These are phyloP conservation scores for Halictus rubicundus DNA, from an alignment of 1,140 invertebrate species.

Conservation along the genomic window DNA sequence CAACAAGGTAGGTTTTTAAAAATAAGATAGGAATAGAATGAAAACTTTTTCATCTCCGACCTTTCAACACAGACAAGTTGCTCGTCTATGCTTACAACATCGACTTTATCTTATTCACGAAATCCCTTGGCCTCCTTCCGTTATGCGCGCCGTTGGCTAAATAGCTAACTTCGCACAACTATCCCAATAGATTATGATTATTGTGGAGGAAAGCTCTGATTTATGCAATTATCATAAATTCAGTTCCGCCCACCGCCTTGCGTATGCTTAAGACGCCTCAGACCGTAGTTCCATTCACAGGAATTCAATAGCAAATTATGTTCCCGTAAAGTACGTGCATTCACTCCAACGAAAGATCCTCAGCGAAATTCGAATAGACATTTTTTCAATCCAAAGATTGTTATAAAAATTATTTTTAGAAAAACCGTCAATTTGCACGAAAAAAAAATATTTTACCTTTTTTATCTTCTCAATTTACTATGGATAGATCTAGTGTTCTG, in stretches of 20 bases:
- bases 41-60: constrained; percentile 54
- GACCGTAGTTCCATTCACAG: constrained; percentile 72
- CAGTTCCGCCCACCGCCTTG: constrained; percentile 73
- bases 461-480: too few relatives aligned
- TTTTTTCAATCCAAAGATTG: background rate
- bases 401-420: background rate
- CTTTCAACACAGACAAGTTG: constrained; percentile 61
- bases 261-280: constrained; percentile 76
- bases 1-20: too few relatives aligned
- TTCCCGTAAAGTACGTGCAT: constrained; percentile 62
- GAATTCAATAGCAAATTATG: constrained; percentile 79
- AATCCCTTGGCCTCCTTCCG: constrained; percentile 64
- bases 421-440: too few relatives aligned
- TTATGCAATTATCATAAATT: constrained; percentile 81
- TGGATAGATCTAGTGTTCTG: too few relatives aligned
- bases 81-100: constrained; percentile 40
- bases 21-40: constrained; percentile 11
- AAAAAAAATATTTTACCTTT: too few relatives aligned
- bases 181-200: constrained; percentile 81
- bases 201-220: constrained; percentile 80
- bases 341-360: constrained; percentile 42
- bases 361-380: constrained; percentile 19
- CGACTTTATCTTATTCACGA: constrained; percentile 76
- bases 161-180: constrained; percentile 80
- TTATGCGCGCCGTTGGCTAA: constrained; percentile 77